Percentiles rank a stretch among this genome's conserved stretches.
Conservation (phyloP, 2,888 invertebrate genomes). For the Asteroscopus sphinx region DNA sequence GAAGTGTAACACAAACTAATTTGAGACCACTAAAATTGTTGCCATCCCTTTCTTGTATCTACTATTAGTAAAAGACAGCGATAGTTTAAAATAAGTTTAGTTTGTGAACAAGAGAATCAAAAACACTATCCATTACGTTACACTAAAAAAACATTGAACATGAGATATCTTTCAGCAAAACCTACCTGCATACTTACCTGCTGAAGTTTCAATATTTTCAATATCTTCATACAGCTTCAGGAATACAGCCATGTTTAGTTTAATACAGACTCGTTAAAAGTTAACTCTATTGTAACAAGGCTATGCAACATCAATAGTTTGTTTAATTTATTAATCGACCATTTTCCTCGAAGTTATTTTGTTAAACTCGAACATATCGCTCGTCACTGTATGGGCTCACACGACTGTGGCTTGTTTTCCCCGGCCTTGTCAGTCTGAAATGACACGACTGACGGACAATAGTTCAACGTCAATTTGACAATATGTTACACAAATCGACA, state of each 20-base stretch:
- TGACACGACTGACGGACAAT: conserved; percentile 16
- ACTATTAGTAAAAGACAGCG: too few relatives aligned
- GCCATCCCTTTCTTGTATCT: too few relatives aligned
- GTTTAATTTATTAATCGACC: conserved; percentile 1
- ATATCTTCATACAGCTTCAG: too few relatives aligned
- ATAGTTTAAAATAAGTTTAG: too few relatives aligned
- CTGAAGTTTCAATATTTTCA: too few relatives aligned
- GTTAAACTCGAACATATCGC: conserved; percentile 4
- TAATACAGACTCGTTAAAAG: neutral
- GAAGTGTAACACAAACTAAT: too few relatives aligned
- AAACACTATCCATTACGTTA: too few relatives aligned
- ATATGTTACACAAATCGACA: conserved; percentile 8
- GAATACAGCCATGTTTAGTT: neutral
- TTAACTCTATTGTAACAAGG: neutral
- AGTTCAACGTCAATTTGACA: conserved; percentile 6
- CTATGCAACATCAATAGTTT: conserved; percentile 25
- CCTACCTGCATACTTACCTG: too few relatives aligned
- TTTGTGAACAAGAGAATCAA: too few relatives aligned
- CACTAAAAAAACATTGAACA: too few relatives aligned
- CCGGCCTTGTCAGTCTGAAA: conserved; percentile 29
- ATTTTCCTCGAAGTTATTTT: conserved; percentile 6
- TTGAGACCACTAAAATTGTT: too few relatives aligned
- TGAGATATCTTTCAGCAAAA: too few relatives aligned
- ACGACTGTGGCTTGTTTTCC: conserved; percentile 3
- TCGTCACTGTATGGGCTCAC: neutral